phyloP scores from a whole-genome alignment of 2,888 invertebrate species.

The Cantharis flavilabris region DNA sequence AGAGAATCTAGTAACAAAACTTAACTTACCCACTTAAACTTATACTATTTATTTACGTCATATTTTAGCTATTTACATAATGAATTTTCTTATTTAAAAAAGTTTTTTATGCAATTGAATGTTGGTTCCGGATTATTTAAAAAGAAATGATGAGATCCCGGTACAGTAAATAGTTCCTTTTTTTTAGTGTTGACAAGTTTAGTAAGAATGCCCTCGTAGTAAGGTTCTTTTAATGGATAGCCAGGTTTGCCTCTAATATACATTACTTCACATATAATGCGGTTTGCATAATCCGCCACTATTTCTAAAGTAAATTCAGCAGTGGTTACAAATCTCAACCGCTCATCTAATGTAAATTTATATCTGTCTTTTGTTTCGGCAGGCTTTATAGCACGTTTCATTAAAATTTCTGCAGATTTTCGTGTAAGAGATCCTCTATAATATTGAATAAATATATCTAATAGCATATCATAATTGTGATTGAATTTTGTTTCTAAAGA shows the following conservation, averaged over 20 bases:
- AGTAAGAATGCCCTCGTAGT: conserved; percentile 69
- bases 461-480: conserved; percentile 76
- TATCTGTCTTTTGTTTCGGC: conserved; percentile 44
- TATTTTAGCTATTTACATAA: not conserved
- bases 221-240: conserved; percentile 67
- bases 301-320: conserved; percentile 72
- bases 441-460: conserved; percentile 72
- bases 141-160: conserved; percentile 5
- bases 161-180: not conserved
- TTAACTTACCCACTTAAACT: not conserved
- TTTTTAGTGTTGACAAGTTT: conserved; percentile 43
- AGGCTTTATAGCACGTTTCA: conserved; percentile 75
- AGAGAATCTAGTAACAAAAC: not conserved
- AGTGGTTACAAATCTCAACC: conserved; percentile 72
- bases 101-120: not conserved
- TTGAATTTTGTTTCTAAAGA: conserved; percentile 66
- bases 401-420: conserved; percentile 70
- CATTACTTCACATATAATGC: conserved; percentile 76
- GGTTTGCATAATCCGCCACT: conserved; percentile 69
- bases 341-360: conserved; percentile 72
- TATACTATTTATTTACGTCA: not conserved
- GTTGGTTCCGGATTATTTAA: conserved; percentile 7
- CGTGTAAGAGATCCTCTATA: conserved; percentile 74
- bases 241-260: conserved; percentile 79
- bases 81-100: not conserved